Percentiles rank a stretch among this genome's conserved stretches.
Conservation (phyloP, 1,140 invertebrate genomes). For the Brachystomella parvula region DNA sequence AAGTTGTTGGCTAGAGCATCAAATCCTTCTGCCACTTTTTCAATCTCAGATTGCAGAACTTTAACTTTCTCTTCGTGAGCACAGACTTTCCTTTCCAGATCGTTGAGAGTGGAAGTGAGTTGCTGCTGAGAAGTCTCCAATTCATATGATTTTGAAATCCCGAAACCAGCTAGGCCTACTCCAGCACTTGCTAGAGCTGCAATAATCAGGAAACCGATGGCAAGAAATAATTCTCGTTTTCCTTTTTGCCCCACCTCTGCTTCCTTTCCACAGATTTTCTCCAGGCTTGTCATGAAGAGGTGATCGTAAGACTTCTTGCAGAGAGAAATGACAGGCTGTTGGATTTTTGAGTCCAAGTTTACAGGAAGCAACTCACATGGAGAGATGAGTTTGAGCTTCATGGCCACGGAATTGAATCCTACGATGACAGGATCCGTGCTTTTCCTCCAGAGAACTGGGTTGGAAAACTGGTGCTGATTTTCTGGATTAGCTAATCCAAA, state of each 20-base stretch:
- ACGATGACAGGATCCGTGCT: neutral
- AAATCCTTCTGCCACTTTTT: neutral
- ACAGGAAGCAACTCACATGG: neutral
- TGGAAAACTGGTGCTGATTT: neutral
- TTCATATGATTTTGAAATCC: too few relatives aligned
- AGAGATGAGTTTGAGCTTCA: neutral
- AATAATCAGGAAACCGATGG: neutral
- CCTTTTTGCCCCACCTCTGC: too few relatives aligned
- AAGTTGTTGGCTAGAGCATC: neutral
- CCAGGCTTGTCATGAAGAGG: slow-evolving; percentile 1
- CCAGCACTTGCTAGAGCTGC: neutral
- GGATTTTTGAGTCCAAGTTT: neutral
- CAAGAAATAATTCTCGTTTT: neutral
- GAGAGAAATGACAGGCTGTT: neutral
- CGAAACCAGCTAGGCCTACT: slow-evolving; percentile 1
- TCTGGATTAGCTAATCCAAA: neutral
- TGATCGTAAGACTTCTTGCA: slow-evolving; percentile 8
- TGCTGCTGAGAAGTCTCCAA: neutral
- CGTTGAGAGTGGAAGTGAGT: neutral
- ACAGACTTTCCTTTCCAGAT: neutral
- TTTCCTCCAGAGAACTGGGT: neutral
- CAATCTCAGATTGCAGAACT: neutral
- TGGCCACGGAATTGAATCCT: neutral
- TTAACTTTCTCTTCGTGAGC: neutral
- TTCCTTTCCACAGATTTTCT: slow-evolving; percentile 11